Conservation (phyloP, 2,888 invertebrate genomes). For the Unio pictorum region DNA sequence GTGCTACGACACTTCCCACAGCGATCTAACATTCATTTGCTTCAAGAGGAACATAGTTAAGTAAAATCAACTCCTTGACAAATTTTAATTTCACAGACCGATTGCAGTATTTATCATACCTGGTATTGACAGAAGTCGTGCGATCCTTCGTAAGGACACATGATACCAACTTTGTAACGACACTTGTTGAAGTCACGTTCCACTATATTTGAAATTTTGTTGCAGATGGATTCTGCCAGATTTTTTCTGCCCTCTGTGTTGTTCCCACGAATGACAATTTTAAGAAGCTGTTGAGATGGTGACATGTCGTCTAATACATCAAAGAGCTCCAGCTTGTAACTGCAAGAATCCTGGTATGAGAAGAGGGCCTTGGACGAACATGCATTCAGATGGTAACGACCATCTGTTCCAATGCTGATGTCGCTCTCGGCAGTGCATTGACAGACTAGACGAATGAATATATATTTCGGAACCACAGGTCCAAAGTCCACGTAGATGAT, state of each 20-base stretch:
- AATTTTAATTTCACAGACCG: not conserved
- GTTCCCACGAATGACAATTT: slow-evolving; percentile 21
- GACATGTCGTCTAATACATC: slow-evolving; percentile 10
- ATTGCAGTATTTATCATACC: slow-evolving; percentile 8
- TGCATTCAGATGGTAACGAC: slow-evolving; percentile 28
- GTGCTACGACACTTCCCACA: too few relatives aligned
- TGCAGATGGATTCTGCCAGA: slow-evolving; percentile 20
- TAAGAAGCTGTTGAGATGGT: slow-evolving; percentile 21
- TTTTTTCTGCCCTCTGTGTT: slow-evolving; percentile 9
- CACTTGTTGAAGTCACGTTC: slow-evolving; percentile 35
- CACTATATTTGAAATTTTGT: slow-evolving; percentile 27
- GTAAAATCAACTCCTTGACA: too few relatives aligned
- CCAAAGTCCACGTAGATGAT: slow-evolving; percentile 27
- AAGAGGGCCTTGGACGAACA: slow-evolving; percentile 34
- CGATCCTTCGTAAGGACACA: slow-evolving; percentile 31
- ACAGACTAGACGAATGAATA: slow-evolving; percentile 35
- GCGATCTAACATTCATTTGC: too few relatives aligned
- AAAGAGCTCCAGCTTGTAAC: slow-evolving; percentile 34
- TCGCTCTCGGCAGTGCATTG: slow-evolving; percentile 28
- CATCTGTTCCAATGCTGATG: slow-evolving; percentile 24
- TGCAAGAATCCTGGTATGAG: slow-evolving; percentile 21
- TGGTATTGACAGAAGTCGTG: slow-evolving; percentile 28
- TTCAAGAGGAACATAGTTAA: too few relatives aligned
- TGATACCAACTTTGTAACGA: slow-evolving; percentile 29
- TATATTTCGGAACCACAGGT: slow-evolving; percentile 26